Evolutionary conservation across 2,113 vertebrate genomes (phyloP).

Genomic region (Trichomycterus rosablanca): DNA sequence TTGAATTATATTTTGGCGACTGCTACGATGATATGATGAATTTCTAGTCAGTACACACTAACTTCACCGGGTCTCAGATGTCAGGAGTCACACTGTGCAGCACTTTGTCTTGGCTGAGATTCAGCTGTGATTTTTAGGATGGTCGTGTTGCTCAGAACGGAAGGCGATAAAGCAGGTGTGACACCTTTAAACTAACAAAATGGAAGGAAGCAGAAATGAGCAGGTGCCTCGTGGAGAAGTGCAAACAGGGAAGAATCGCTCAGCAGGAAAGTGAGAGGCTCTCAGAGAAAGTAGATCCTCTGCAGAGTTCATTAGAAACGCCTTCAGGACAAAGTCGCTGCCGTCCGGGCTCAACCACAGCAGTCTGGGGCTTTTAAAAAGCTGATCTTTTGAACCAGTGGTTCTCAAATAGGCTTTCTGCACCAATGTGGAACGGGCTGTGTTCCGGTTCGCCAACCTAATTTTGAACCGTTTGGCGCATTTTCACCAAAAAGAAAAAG

Average conservation of each 20-base stretch:
- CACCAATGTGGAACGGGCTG: too few relatives aligned
- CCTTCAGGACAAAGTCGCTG: conserved; percentile 37
- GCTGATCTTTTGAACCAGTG: too few relatives aligned
- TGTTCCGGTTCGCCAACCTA: too few relatives aligned
- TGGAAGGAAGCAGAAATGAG: conserved; percentile 7
- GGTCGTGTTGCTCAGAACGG: background rate
- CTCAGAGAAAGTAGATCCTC: conserved; percentile 34
- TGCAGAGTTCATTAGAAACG: conserved; percentile 45
- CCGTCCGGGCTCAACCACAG: conserved; percentile 26
- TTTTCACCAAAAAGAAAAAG: too few relatives aligned
- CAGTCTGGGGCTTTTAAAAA: too few relatives aligned
- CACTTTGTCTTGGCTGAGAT: background rate
- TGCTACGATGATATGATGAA: too few relatives aligned
- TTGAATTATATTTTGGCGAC: too few relatives aligned
- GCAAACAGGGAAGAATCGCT: conserved; percentile 29
- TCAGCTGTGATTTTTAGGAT: background rate
- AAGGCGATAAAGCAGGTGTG: conserved; percentile 16
- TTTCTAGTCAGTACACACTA: too few relatives aligned
- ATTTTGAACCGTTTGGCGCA: too few relatives aligned
- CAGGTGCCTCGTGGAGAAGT: conserved; percentile 23
- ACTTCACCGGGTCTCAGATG: too few relatives aligned
- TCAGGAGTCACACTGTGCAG: background rate
- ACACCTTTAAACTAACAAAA: background rate
- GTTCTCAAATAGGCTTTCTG: too few relatives aligned
- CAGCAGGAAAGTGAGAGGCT: conserved; percentile 26